Percentiles rank a stretch among this genome's conserved stretches.
Conservation (phyloP, 2,888 invertebrate species). For the Drosophila mulleri region DNA sequence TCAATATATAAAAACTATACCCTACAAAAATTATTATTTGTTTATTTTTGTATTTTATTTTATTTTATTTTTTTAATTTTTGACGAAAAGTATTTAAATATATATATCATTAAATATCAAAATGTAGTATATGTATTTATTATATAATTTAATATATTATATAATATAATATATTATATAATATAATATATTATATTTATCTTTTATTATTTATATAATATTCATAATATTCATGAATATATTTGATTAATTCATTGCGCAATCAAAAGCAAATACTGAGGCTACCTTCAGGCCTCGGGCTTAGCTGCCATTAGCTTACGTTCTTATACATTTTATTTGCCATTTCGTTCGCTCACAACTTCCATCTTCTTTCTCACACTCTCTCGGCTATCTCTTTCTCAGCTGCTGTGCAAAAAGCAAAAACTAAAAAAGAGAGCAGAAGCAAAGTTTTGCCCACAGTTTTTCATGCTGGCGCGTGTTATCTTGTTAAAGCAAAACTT, state of each 20-base stretch:
- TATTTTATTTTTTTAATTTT: too few species aligned
- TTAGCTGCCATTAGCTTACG: constrained; percentile 22
- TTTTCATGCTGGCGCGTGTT: constrained; percentile 80
- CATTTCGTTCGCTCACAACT: constrained; percentile 1
- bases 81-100: too few species aligned
- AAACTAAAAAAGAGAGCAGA: constrained; percentile 9
- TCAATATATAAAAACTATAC: too few species aligned
- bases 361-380: constrained; percentile 12
- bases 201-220: too few species aligned
- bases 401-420: constrained; percentile 33
- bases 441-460: constrained; percentile 68
- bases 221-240: not conserved
- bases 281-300: not conserved
- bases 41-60: too few species aligned
- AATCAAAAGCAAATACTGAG: not conserved
- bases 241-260: not conserved
- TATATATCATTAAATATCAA: too few species aligned
- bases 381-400: constrained; percentile 8
- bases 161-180: too few species aligned
- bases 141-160: too few species aligned
- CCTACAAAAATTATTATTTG: too few species aligned
- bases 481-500: constrained; percentile 79
- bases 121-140: too few species aligned
- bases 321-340: constrained; percentile 15
- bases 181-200: too few species aligned